Evolutionary conservation across 1,140 invertebrate genomes (phyloP).

Genomic region (Geopemphigus sp.): DNA sequence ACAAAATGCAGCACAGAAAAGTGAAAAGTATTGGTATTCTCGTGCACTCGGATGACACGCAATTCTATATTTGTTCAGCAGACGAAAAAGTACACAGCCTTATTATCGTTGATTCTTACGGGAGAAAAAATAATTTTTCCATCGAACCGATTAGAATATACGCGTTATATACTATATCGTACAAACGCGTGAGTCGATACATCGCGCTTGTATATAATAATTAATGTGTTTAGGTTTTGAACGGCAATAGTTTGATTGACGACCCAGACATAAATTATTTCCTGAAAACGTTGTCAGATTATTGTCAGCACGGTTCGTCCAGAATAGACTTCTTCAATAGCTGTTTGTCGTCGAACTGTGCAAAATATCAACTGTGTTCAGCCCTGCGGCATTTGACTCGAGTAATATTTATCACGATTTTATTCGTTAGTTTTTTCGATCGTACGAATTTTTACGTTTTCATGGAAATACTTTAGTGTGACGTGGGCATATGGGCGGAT

Average conservation of each 20-base stretch:
- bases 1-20: constrained; percentile 43
- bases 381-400: constrained; percentile 7
- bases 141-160: too few relatives aligned
- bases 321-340: constrained; percentile 40
- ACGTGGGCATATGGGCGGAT: constrained; percentile 26
- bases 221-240: constrained; percentile 5
- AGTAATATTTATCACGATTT: background rate
- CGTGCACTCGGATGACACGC: constrained; percentile 22
- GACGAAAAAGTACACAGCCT: background rate
- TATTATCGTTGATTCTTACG: too few relatives aligned
- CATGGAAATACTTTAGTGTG: constrained; percentile 3
- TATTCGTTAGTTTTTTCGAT: background rate
- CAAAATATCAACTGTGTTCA: constrained; percentile 22
- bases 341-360: constrained; percentile 17
- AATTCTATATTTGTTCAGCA: constrained; percentile 36
- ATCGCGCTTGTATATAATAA: too few relatives aligned
- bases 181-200: too few relatives aligned
- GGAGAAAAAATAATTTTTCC: too few relatives aligned
- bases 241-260: constrained; percentile 7
- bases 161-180: too few relatives aligned
- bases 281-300: constrained; percentile 15
- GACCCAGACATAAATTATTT: constrained; percentile 40
- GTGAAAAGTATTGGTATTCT: constrained; percentile 42
- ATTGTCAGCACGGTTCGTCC: constrained; percentile 16
- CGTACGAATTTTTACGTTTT: background rate